Evolutionary conservation across 2,888 invertebrate species (phyloP).

Genomic region (Teleiodes luculella): DNA sequence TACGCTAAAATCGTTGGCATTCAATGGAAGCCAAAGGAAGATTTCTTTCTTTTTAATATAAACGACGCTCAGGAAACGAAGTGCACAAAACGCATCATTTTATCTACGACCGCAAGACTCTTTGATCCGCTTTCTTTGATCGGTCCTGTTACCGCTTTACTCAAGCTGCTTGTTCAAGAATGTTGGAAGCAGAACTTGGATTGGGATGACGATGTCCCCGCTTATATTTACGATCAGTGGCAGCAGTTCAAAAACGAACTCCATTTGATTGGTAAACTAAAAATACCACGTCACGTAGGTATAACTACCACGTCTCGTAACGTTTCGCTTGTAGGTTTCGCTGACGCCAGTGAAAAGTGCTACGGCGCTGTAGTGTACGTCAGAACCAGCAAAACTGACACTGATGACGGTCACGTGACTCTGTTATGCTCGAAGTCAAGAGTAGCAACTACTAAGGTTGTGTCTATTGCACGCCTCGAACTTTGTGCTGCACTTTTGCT

Average conservation of each 20-base stretch:
- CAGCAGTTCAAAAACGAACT: neutral
- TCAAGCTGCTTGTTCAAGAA: constrained; percentile 8
- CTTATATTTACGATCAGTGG: neutral
- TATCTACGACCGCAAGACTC: constrained; percentile 2
- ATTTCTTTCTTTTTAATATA: constrained; percentile 2
- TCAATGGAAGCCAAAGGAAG: constrained; percentile 1
- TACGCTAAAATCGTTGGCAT: constrained; percentile 10
- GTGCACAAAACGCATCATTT: constrained; percentile 11
- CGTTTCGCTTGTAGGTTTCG: neutral
- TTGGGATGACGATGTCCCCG: constrained; percentile 12
- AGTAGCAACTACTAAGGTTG: constrained; percentile 1
- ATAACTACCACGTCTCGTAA: neutral
- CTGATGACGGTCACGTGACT: neutral
- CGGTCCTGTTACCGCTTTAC: neutral
- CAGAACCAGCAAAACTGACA: neutral
- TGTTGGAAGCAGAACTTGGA: constrained; percentile 9
- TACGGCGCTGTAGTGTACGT: constrained; percentile 9
- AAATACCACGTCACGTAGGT: constrained; percentile 5
- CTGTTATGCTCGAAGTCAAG: neutral
- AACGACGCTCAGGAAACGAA: neutral
- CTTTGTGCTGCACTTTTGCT: constrained; percentile 12
- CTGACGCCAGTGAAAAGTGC: constrained; percentile 10
- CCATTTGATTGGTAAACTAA: neutral
- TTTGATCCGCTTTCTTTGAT: constrained; percentile 5
- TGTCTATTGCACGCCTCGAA: constrained; percentile 13